Conservation (phyloP, 2,888 invertebrate species). For the Plagodis pulveraria region DNA sequence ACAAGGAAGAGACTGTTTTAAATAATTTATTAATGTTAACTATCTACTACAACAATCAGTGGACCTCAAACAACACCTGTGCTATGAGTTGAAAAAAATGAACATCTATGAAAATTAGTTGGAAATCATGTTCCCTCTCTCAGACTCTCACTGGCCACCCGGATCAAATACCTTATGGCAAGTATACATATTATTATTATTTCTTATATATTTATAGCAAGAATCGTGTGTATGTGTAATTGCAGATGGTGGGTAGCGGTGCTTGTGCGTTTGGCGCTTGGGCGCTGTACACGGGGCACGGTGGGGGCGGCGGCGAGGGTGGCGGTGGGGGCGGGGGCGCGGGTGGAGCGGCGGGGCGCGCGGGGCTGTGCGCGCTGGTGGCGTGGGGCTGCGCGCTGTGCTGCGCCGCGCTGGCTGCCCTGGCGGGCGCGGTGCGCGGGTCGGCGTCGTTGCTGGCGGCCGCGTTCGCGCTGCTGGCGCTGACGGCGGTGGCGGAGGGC, state of each 20-base stretch:
- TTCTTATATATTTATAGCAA: too few relatives aligned
- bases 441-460: constrained; percentile 66
- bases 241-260: constrained; percentile 27
- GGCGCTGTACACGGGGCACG: constrained; percentile 53
- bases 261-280: constrained; percentile 57
- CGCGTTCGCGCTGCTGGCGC: constrained; percentile 68
- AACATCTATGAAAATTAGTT: too few relatives aligned
- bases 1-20: too few relatives aligned
- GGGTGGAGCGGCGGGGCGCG: constrained; percentile 63
- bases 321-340: constrained; percentile 67
- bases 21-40: too few relatives aligned
- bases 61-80: too few relatives aligned
- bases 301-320: constrained; percentile 67
- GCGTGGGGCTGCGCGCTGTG: constrained; percentile 67
- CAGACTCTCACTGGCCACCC: too few relatives aligned
- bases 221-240: background rate
- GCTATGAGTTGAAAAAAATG: too few relatives aligned
- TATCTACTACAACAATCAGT: too few relatives aligned
- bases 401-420: constrained; percentile 60
- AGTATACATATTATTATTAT: too few relatives aligned
- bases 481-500: constrained; percentile 69
- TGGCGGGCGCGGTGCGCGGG: constrained; percentile 57
- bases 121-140: too few relatives aligned
- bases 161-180: too few relatives aligned
- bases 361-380: constrained; percentile 63